Evolutionary conservation across 37 sponge, comb jelly and placozoan species (phyloP), one percentile per base, ranked within the genome.

Genomic region (Ephydatia muelleri): DNA sequence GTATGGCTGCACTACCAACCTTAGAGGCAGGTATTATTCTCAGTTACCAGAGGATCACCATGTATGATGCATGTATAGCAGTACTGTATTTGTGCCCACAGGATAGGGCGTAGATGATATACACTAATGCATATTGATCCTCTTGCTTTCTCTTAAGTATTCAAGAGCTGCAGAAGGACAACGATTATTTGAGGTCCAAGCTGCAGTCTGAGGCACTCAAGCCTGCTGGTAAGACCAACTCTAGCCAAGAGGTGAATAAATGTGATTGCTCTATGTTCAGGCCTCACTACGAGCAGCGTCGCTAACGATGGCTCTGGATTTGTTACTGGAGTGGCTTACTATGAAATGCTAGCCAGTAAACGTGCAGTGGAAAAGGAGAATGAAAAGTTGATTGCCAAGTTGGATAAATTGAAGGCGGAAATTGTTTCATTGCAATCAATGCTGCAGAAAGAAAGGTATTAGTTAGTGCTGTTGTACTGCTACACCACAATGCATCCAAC

Each of bases 111-210:
- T n/a, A n/a, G n/a, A n/a, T n/a, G n/a, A n/a, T n/a, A n/a, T n/a
- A n/a, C n/a, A n/a, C n/a, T n/a, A n/a, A n/a, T n/a, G n/a, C n/a
- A n/a, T n/a, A n/a, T n/a, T n/a, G n/a, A n/a, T n/a, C n/a, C 21
- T 77, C 33, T 57, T 31, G 31, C 64, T 79, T 65, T 57, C 79
- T 79, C 64, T 65, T 64, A 19, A 73, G 73, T 35, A 26, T 30
- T 21, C 30, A 30, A 30, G 73, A 73, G 3, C 73, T 73, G 33
- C 29, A 31, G 73, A 30, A 73, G 35, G 32, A 73, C 3, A 73
- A 73, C 6, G 29, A 22, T 2, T 3, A 5, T 3, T 35, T 73
- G 32, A 73, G 27, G 73, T 26, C 73, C 32, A 32, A 29, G 73
- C 35, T 73, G 5, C 29, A 73, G 73, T 32, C 73, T 9, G 4